Evolutionary conservation across 2,797 vertebrate species (phyloP).

Genomic region (Kryptopterus vitreolus): DNA sequence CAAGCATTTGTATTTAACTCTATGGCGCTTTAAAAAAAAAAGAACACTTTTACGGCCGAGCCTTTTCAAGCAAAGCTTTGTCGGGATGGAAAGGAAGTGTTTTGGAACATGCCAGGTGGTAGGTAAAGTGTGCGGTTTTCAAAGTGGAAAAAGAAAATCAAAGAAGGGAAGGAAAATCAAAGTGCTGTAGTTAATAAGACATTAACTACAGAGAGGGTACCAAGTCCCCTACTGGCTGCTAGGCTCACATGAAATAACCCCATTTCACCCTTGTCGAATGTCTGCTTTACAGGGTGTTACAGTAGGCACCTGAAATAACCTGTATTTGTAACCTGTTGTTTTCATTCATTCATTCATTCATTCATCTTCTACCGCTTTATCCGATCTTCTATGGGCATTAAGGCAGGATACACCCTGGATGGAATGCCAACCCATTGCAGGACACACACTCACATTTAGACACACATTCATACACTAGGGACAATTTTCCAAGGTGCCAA

Average conservation of each 20-base stretch:
- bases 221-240: too few relatives aligned
- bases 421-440: too few relatives aligned
- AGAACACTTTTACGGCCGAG: background rate
- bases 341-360: too few relatives aligned
- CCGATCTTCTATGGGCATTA: too few relatives aligned
- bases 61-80: background rate
- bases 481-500: too few relatives aligned
- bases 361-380: too few relatives aligned
- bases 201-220: background rate
- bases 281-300: background rate
- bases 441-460: too few relatives aligned
- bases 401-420: too few relatives aligned
- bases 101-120: background rate
- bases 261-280: background rate
- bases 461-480: too few relatives aligned
- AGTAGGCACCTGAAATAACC: background rate
- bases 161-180: constrained; percentile 2
- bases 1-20: background rate
- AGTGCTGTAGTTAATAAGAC: background rate
- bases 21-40: background rate
- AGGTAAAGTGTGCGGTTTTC: background rate
- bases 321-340: too few relatives aligned
- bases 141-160: background rate
- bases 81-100: background rate
- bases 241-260: background rate